Base-by-base conservation (phyloP, 2,888 invertebrate species). In the Parnassius apollo region DNA sequence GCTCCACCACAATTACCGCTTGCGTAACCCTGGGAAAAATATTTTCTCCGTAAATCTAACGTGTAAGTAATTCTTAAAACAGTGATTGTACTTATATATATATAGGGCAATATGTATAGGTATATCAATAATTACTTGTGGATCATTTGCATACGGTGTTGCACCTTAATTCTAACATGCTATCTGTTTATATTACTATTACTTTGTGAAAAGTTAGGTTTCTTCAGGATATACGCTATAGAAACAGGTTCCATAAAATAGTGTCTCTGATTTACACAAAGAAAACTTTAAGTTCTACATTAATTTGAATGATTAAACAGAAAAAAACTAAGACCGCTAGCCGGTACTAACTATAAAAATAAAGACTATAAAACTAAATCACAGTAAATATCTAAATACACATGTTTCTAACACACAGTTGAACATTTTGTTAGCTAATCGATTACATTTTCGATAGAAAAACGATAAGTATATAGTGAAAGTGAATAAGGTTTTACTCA, bases 11-110 rank as follows among this genome's bases (percentile, higher is more conserved):
- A 91, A 87, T 86, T 90, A 91, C 91, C 91, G 91, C 91, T 91
- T 91, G 91, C 91, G 91, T 90, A 91, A 91, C 91, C 91, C 91
- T 91, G 91, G 91, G 91, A 82, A 91, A 91, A 91, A 91, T 91
- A 91, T 91, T 91, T 88, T 90, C 87, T 88, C 91, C 91, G 91
- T 91, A 89, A 91, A 91, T 91, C 91, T 90, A 91, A 90, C 90
- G 91, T 91, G 91, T 87, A 86, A 89, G 85, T 86, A 80, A 86
- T 82, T 83, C 78, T 86, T 85, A 88, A 81, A 81, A 85, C 84
- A 89, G 86, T 88, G 88, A 75, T 82, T 83, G 77, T 75, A 83
- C 86, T 87, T 89, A 89, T 85, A 74, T 89, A 89, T 85, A 74
- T 70, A 77, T 76, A 77, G 76, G 78, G 75, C 25, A 42, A 57